phyloP scores from a whole-genome alignment of 2,888 invertebrate genomes.

The Vesta saturnalis region DNA sequence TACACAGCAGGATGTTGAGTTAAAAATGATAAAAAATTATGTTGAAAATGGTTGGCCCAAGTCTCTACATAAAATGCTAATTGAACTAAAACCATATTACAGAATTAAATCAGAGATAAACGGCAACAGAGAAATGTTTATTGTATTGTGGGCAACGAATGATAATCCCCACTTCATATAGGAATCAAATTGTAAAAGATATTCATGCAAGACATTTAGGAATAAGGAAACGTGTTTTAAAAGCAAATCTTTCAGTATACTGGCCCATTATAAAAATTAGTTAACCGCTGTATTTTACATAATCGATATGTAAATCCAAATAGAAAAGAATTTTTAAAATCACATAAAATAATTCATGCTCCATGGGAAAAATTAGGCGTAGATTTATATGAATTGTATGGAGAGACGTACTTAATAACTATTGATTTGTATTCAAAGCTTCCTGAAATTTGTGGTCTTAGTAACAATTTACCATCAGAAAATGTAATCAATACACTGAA shows the following conservation, averaged over 20 bases:
- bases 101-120: slow-evolving; percentile 10
- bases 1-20: slow-evolving; percentile 18
- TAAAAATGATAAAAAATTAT: slow-evolving; percentile 18
- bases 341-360: slow-evolving; percentile 7
- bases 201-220: slow-evolving; percentile 26
- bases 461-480: slow-evolving; percentile 3
- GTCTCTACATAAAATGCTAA: slow-evolving; percentile 11
- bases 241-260: slow-evolving; percentile 10
- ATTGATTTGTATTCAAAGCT: slow-evolving; percentile 18
- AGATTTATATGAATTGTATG: slow-evolving; percentile 18
- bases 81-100: neutral
- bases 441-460: neutral
- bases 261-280: slow-evolving; percentile 18
- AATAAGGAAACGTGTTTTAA: slow-evolving; percentile 20
- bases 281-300: slow-evolving; percentile 14
- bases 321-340: slow-evolving; percentile 9
- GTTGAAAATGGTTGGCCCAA: slow-evolving; percentile 25
- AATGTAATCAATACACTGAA: slow-evolving; percentile 17
- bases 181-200: slow-evolving; percentile 21
- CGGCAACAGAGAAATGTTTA: neutral
- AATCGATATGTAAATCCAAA: slow-evolving; percentile 8
- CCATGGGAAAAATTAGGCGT: slow-evolving; percentile 23
- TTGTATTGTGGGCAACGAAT: slow-evolving; percentile 14
- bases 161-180: slow-evolving; percentile 17
- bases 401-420: neutral